A percentile compares a stretch with the other conserved stretches of the same genome.
These are phyloP conservation scores for Argyrosomus regius DNA, from an alignment of 2,797 vertebrate genomes.

Conservation along the genomic window DNA sequence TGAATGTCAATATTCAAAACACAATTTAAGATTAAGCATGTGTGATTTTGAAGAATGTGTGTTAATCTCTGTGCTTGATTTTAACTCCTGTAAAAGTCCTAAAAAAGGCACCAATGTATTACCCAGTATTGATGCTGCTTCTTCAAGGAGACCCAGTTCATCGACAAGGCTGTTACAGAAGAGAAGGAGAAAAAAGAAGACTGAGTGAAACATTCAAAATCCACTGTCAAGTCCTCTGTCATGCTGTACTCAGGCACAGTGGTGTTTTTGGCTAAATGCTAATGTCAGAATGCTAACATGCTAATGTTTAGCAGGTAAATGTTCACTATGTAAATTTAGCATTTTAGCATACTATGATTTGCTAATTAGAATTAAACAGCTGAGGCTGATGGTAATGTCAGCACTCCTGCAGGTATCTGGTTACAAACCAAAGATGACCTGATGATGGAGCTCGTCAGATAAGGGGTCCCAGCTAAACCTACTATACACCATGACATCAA, in stretches of 20 bases:
- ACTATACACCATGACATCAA: no score
- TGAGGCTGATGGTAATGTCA: neutral
- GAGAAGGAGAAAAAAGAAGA: neutral
- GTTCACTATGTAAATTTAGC: neutral
- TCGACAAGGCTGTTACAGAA: slow-evolving; percentile 76
- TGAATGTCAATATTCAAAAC: no score
- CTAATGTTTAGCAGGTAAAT: neutral
- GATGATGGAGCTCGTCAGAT: neutral
- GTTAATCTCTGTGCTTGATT: no score
- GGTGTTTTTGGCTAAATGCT: no score
- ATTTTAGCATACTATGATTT: neutral
- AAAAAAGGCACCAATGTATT: slow-evolving; percentile 19
- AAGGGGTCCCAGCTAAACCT: no score
- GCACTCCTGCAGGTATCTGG: neutral
- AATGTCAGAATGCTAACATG: no score
- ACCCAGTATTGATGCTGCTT: slow-evolving; percentile 87
- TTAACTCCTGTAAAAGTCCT: no score
- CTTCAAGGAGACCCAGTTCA: slow-evolving; percentile 85
- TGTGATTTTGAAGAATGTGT: no score
- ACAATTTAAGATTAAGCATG: no score
- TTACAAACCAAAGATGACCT: neutral
- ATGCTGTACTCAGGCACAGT: neutral
- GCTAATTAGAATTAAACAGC: neutral
- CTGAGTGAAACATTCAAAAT: neutral
- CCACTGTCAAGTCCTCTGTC: neutral